phyloP scores from a whole-genome alignment of 2,113 vertebrate genomes.

The Bufo bufo region DNA sequence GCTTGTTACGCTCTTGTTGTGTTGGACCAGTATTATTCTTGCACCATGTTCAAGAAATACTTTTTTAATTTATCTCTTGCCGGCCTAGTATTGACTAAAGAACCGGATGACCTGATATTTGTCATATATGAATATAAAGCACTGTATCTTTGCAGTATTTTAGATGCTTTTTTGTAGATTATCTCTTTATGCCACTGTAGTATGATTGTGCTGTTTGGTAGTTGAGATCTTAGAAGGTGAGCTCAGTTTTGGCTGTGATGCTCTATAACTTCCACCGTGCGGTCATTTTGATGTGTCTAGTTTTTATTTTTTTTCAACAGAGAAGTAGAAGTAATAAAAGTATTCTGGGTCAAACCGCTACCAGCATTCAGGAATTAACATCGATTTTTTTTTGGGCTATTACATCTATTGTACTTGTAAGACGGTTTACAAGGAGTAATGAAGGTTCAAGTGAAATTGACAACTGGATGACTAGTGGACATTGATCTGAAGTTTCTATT shows the following conservation, averaged over 20 bases:
- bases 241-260: too few relatives aligned
- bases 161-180: neutral
- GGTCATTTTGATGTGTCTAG: neutral
- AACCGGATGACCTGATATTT: constrained; percentile 25
- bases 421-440: neutral
- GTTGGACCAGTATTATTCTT: constrained; percentile 69
- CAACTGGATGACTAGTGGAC: neutral
- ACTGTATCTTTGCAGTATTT: constrained; percentile 21
- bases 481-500: neutral
- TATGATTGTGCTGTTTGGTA: neutral
- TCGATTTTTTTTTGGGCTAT: too few relatives aligned
- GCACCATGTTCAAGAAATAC: constrained; percentile 53
- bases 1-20: constrained; percentile 65
- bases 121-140: constrained; percentile 15
- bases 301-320: neutral
- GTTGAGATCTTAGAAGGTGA: neutral
- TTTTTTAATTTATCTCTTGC: constrained; percentile 43
- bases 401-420: neutral
- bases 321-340: neutral
- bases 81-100: constrained; percentile 19
- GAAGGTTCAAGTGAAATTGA: neutral
- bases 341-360: neutral
- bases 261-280: neutral
- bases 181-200: neutral
- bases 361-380: neutral